Base-by-base conservation (phyloP, 2,113 vertebrate species). In the Rhinolophus ferrumequinum region DNA sequence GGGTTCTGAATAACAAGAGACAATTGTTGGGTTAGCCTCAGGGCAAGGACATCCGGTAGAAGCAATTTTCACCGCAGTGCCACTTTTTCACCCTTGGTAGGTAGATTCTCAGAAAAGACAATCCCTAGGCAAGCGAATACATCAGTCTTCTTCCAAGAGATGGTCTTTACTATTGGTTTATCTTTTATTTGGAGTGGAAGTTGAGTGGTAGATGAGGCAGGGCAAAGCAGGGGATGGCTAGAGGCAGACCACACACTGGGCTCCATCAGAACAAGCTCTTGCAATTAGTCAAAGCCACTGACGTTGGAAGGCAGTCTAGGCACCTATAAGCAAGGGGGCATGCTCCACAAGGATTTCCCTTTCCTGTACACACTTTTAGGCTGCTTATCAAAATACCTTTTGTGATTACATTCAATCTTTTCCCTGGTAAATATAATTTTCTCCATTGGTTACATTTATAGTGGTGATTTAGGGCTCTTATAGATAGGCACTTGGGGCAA, bases 381-480 rank as follows among this genome's bases (percentile, higher is more conserved):
- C 11, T 54, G 8, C 21, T 95, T 90, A 64, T 95, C 69, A 92
- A 96, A 94, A 80, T 72, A 56, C 52, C 21, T 92, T 88, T 22
- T 79, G 33, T 47, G 58, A 96, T 82, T 58, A n/a, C 33, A 52
- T 79, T 92, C 41, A 62, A 5, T 30, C 26, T 79, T 94, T 77
- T 93, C 19, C 30, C 41, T 85, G 62, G 73, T 94, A 96, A 96
- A 91, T 83, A 79, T 56, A 50, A 93, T 90, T 88, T 81, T 93
- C 54, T 92, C 50, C n/a, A 64, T 70, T 85, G 94, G 76, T 86
- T 96, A 82, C 35, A 95, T 85, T 52, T 92, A 67, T 38, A 79
- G 47, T 90, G 44, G 35, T 96, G 93, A 97, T 95, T 94, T 90
- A 94, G 41, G 54, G 50, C 3, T 19, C n/a, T 88, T 86, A 64